These are phyloP conservation scores for Holcopasites calliopsidis DNA, from an alignment of 1,140 invertebrate genomes.

Conservation along the genomic window DNA sequence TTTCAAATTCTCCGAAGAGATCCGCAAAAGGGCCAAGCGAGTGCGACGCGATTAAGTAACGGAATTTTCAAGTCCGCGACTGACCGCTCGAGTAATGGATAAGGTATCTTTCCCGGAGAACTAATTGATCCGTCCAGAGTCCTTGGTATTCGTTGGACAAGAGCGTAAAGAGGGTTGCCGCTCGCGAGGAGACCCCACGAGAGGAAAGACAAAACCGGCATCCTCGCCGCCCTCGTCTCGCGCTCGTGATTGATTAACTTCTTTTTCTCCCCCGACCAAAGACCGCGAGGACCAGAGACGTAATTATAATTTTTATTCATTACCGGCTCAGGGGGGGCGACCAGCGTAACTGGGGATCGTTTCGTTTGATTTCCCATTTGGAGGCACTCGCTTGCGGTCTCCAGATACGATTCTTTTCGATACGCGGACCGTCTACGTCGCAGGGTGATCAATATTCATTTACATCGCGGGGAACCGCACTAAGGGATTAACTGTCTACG, in stretches of 20 bases:
- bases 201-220: slow-evolving; percentile 53
- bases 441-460: slow-evolving; percentile 75
- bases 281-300: slow-evolving; percentile 65
- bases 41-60: neutral
- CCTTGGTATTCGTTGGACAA: slow-evolving; percentile 1
- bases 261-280: slow-evolving; percentile 42
- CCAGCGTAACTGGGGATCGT: slow-evolving; percentile 53
- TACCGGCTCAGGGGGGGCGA: slow-evolving; percentile 58
- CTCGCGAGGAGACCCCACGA: slow-evolving; percentile 9
- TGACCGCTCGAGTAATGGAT: neutral
- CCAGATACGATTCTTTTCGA: slow-evolving; percentile 78
- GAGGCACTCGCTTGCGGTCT: slow-evolving; percentile 76
- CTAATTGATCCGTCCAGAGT: slow-evolving; percentile 24
- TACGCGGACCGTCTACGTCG: slow-evolving; percentile 41
- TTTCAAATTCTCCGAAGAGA: too few relatives aligned
- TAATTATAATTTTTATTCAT: slow-evolving; percentile 81
- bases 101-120: neutral
- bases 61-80: neutral
- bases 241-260: slow-evolving; percentile 79
- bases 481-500: slow-evolving; percentile 57
- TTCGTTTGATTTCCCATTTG: slow-evolving; percentile 75
- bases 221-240: slow-evolving; percentile 24
- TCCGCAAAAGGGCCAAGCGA: too few relatives aligned
- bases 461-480: slow-evolving; percentile 55
- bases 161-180: slow-evolving; percentile 41